Percentiles rank a stretch among this genome's conserved stretches.
Evolutionary conservation across 2,797 vertebrate species (phyloP).

Genomic region (Myiotriccus ornatus): DNA sequence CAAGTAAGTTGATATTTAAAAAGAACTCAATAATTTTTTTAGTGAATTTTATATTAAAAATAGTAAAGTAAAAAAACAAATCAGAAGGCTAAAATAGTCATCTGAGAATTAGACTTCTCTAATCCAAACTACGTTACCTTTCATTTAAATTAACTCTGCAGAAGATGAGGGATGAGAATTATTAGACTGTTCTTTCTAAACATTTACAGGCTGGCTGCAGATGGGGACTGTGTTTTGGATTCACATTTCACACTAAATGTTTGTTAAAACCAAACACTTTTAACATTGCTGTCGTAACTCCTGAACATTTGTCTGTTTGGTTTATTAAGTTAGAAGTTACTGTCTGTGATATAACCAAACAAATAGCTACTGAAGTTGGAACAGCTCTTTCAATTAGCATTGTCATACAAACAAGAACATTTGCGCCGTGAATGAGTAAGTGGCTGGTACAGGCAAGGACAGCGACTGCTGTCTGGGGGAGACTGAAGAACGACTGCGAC

Average conservation of each 20-base stretch:
- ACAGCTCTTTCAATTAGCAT: conserved; percentile 33
- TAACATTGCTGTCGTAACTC: background rate
- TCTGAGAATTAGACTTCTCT: background rate
- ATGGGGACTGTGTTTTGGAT: background rate
- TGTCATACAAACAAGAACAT: conserved; percentile 37
- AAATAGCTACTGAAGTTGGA: conserved; percentile 40
- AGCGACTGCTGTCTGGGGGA: background rate
- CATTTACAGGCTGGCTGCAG: background rate
- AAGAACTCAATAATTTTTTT: background rate
- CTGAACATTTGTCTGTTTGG: conserved; percentile 38
- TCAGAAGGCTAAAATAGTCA: background rate
- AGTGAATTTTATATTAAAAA: background rate
- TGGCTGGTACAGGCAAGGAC: background rate
- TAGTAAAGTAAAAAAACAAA: background rate
- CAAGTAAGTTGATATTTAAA: background rate
- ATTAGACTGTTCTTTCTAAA: background rate
- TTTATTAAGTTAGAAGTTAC: conserved; percentile 52
- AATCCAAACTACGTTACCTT: background rate
- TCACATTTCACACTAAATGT: background rate
- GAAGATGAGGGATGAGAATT: background rate
- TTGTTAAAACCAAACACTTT: background rate
- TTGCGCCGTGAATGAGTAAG: conserved; percentile 22
- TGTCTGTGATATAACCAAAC: conserved; percentile 34
- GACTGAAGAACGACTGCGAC: background rate
- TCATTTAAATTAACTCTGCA: background rate